A percentile compares a stretch with the other conserved stretches of the same genome.
Evolutionary conservation across 2,113 vertebrate genomes (phyloP).

Genomic region (Dendropsophus ebraccatus): DNA sequence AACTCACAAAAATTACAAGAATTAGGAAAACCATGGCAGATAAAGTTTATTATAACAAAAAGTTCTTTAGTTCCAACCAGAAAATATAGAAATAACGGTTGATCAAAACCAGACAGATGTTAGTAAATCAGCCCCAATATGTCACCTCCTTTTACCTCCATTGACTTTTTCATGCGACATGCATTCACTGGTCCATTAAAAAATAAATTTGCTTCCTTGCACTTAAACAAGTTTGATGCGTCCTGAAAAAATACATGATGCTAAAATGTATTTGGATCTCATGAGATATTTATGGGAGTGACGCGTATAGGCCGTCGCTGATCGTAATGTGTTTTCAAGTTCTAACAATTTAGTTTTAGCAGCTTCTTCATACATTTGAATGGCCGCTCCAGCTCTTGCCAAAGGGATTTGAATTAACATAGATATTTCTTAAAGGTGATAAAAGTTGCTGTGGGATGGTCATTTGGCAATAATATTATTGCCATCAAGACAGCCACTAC

Average conservation of each 20-base stretch:
- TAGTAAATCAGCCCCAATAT: too few relatives aligned
- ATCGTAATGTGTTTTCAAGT: not conserved
- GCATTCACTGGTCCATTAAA: not conserved
- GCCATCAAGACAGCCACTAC: too few relatives aligned
- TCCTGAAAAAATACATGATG: conserved; percentile 18
- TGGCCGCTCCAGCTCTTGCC: not conserved
- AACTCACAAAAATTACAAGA: too few relatives aligned
- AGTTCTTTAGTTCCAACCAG: too few relatives aligned
- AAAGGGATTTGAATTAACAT: not conserved
- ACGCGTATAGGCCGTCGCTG: not conserved
- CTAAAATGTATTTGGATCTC: conserved; percentile 6
- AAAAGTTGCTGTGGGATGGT: not conserved
- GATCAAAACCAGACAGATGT: too few relatives aligned
- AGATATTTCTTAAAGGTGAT: not conserved
- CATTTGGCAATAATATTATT: not conserved
- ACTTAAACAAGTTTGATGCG: not conserved
- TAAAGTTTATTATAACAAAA: too few relatives aligned
- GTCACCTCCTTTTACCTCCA: not conserved
- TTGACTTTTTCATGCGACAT: not conserved
- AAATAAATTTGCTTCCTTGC: not conserved
- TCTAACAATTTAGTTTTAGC: not conserved
- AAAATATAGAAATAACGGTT: too few relatives aligned
- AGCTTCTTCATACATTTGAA: not conserved
- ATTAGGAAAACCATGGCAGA: too few relatives aligned
- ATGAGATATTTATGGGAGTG: conserved; percentile 14